phyloP scores from a whole-genome alignment of 2,797 vertebrate genomes.

The Morus bassanus region DNA sequence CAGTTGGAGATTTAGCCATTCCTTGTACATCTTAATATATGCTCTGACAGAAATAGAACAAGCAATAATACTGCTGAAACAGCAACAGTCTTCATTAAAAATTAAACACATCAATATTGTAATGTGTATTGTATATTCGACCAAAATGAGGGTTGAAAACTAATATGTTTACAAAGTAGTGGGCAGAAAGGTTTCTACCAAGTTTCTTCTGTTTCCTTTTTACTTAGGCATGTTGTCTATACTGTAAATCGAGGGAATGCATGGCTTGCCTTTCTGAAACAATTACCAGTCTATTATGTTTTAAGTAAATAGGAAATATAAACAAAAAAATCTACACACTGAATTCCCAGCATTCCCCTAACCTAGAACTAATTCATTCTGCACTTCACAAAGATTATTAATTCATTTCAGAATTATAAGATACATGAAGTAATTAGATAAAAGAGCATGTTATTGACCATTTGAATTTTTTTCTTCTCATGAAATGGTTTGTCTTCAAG shows the following conservation, averaged over 20 bases:
- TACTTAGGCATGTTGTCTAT: not conserved
- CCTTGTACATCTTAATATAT: not conserved
- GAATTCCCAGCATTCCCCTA: not conserved
- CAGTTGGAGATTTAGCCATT: not conserved
- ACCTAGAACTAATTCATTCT: not conserved
- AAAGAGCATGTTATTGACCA: not conserved
- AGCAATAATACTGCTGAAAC: not conserved
- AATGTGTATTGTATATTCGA: not conserved
- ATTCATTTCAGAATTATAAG: not conserved
- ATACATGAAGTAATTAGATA: not conserved
- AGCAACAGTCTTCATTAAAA: conserved; percentile 43
- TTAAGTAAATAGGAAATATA: not conserved
- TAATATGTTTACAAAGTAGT: not conserved
- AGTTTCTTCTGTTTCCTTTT: not conserved
- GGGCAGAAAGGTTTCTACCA: not conserved
- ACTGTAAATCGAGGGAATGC: not conserved
- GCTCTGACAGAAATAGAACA: conserved; percentile 29
- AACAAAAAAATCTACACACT: not conserved
- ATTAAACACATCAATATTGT: conserved; percentile 3
- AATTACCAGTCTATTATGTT: not conserved
- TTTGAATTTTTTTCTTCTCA: not conserved
- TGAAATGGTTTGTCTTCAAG: not conserved
- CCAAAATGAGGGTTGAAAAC: not conserved
- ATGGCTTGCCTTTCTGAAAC: not conserved
- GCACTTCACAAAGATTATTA: not conserved